phyloP scores from a whole-genome alignment of 2,888 invertebrate genomes.

The Bombylius discolor region DNA sequence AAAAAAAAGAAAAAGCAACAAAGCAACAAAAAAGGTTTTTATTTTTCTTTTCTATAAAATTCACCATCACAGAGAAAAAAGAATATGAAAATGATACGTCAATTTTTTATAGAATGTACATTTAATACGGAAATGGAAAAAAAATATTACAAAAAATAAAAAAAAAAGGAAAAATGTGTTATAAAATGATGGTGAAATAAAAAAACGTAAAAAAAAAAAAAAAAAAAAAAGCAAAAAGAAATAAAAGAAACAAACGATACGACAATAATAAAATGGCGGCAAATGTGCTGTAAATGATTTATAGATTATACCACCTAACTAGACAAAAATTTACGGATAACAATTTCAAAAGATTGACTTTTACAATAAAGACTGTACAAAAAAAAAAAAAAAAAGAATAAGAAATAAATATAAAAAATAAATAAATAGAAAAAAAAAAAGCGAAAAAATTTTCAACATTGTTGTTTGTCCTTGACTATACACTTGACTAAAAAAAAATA shows the following conservation, averaged over 20 bases:
- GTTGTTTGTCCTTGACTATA: not conserved
- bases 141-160: not conserved
- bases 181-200: not conserved
- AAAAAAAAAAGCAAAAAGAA: not conserved
- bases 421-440: no score
- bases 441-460: not conserved
- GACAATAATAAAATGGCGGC: conserved; percentile 8
- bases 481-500: not conserved
- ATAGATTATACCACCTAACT: conserved; percentile 5
- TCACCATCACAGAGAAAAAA: not conserved
- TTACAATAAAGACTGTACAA: not conserved
- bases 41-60: no score
- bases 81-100: not conserved
- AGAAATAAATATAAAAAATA: no score
- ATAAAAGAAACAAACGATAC: not conserved
- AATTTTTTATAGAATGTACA: not conserved
- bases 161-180: no score
- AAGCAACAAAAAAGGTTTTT: no score
- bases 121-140: not conserved
- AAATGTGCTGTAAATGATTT: conserved; percentile 19
- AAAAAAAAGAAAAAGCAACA: no score
- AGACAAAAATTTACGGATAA: not conserved
- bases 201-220: no score
- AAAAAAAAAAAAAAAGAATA: not conserved
- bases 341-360: not conserved